Conservation (phyloP, 2,797 vertebrate genomes). For the Pipistrellus nathusii region DNA sequence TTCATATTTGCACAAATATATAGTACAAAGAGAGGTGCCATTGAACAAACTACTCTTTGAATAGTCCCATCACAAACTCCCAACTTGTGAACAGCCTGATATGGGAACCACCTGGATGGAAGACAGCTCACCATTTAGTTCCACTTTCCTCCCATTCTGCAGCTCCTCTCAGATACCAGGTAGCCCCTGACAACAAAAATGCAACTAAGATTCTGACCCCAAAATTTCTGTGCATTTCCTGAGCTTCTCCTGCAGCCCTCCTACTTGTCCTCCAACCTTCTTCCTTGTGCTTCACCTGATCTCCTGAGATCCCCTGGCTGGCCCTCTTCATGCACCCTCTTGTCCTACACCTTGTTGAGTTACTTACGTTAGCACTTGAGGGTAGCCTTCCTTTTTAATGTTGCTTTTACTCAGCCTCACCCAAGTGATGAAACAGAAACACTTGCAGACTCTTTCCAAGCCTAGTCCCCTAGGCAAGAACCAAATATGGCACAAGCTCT, state of each 20-base stretch:
- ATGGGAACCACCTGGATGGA: neutral
- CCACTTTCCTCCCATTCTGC: neutral
- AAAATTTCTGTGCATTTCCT: neutral
- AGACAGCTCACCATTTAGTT: neutral
- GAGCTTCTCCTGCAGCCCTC: neutral
- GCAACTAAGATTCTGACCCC: neutral
- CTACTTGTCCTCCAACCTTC: neutral
- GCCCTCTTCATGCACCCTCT: neutral
- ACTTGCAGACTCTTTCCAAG: neutral
- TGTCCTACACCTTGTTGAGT: neutral
- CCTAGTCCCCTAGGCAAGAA: neutral
- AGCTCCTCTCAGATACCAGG: neutral
- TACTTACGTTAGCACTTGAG: neutral
- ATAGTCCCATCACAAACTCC: neutral
- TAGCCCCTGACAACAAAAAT: neutral
- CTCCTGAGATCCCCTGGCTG: neutral
- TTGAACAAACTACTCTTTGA: neutral
- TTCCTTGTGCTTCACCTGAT: neutral
- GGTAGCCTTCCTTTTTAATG: neutral
- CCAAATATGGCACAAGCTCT: neutral
- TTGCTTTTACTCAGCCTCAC: neutral
- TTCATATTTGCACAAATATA: neutral
- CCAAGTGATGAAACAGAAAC: neutral
- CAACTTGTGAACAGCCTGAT: neutral
- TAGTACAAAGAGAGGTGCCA: neutral